phyloP scores from a whole-genome alignment of 1,140 invertebrate species.

The Temnothorax longispinosus region DNA sequence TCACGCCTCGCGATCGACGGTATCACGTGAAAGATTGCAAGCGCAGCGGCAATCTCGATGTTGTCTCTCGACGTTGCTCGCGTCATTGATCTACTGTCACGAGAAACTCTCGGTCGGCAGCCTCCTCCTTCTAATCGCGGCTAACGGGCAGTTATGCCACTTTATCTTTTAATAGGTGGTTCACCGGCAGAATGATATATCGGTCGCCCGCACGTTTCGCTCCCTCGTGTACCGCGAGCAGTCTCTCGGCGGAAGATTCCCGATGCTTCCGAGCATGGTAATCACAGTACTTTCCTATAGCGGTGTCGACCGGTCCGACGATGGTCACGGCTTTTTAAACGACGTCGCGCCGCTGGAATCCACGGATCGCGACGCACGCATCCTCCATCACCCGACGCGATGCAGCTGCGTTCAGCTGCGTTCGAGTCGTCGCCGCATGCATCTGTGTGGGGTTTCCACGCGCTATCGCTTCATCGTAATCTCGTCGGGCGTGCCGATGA shows the following conservation, averaged over 20 bases:
- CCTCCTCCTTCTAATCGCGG: neutral
- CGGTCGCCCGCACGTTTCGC: slow-evolving; percentile 12
- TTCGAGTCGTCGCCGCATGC: neutral
- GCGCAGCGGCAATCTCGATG: neutral
- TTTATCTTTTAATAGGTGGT: slow-evolving; percentile 20
- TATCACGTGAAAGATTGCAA: neutral
- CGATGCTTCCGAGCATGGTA: neutral
- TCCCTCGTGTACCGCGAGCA: neutral
- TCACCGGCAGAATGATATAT: slow-evolving; percentile 19
- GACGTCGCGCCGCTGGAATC: slow-evolving; percentile 44
- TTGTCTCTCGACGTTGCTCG: neutral
- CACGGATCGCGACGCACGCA: slow-evolving; percentile 36
- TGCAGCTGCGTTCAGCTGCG: neutral
- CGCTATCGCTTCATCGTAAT: slow-evolving; percentile 45
- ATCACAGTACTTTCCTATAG: slow-evolving; percentile 23
- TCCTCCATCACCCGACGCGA: neutral
- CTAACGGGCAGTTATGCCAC: neutral
- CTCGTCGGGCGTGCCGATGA: slow-evolving; percentile 9
- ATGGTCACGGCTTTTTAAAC: slow-evolving; percentile 36
- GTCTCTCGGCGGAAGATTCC: neutral
- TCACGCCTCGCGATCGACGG: slow-evolving; percentile 17
- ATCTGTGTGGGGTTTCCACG: slow-evolving; percentile 11
- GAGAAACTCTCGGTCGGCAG: neutral
- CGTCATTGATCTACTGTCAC: slow-evolving; percentile 28
- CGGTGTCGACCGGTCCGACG: neutral